Conservation (phyloP, 2,797 vertebrate species). For the Apogon hyalosoma region DNA sequence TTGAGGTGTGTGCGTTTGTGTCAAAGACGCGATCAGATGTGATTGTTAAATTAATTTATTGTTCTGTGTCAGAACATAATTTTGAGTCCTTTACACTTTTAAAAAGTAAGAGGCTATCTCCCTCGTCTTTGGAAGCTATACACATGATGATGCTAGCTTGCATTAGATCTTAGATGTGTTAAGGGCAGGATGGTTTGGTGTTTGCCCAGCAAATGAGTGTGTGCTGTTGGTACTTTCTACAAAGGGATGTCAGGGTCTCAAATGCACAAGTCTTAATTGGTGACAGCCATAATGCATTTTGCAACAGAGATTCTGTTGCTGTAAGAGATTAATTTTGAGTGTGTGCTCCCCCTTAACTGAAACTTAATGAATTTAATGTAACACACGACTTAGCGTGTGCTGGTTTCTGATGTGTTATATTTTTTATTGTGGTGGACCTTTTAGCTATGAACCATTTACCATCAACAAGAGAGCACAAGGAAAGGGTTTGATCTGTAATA, state of each 20-base stretch:
- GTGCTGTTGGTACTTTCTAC: slow-evolving; percentile 62
- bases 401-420: slow-evolving; percentile 21
- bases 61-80: slow-evolving; percentile 90
- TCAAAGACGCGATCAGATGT: slow-evolving; percentile 74
- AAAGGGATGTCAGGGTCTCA: slow-evolving; percentile 62
- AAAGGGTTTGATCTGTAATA: slow-evolving; percentile 33
- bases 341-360: slow-evolving; percentile 35
- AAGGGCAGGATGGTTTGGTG: slow-evolving; percentile 37
- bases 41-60: slow-evolving; percentile 77
- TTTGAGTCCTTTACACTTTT: slow-evolving; percentile 79
- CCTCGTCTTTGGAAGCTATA: slow-evolving; percentile 70
- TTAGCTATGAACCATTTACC: slow-evolving; percentile 35
- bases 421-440: slow-evolving; percentile 38
- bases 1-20: slow-evolving; percentile 64
- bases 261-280: slow-evolving; percentile 78
- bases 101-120: slow-evolving; percentile 76
- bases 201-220: slow-evolving; percentile 33
- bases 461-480: slow-evolving; percentile 44
- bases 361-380: slow-evolving; percentile 26
- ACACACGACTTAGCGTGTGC: slow-evolving; percentile 6
- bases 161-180: slow-evolving; percentile 43
- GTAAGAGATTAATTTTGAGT: slow-evolving; percentile 62
- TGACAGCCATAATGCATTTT: slow-evolving; percentile 72
- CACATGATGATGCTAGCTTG: slow-evolving; percentile 55
- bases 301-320: slow-evolving; percentile 68